Evolutionary conservation across 2,113 vertebrate species (phyloP).

Genomic region (Grus americana): DNA sequence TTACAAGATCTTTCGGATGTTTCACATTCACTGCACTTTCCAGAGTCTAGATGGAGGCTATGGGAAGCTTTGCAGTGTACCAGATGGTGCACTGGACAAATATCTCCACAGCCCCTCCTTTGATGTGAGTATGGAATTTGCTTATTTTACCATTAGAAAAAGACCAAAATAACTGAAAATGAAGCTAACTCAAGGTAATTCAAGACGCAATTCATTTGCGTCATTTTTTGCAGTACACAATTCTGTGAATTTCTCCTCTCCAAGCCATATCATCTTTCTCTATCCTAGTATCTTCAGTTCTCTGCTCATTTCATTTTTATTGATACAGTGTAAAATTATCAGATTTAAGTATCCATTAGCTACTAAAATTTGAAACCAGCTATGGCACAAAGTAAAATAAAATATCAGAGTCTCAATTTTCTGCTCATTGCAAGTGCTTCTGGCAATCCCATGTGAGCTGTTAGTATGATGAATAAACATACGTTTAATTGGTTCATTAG

Average conservation of each 20-base stretch:
- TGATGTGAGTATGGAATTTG: background rate
- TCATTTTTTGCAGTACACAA: background rate
- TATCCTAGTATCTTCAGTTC: background rate
- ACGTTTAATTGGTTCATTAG: constrained; percentile 29
- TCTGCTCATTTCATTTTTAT: background rate
- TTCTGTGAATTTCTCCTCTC: background rate
- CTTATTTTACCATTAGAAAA: background rate
- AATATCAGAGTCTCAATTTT: constrained; percentile 14
- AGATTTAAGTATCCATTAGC: constrained; percentile 17
- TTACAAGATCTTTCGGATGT: background rate
- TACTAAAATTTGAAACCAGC: background rate
- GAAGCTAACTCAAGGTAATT: background rate
- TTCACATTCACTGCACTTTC: background rate
- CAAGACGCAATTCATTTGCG: background rate
- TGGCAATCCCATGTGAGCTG: background rate
- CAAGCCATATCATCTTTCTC: background rate
- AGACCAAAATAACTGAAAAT: background rate
- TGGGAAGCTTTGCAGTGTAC: background rate
- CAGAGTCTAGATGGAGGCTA: background rate
- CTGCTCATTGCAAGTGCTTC: background rate
- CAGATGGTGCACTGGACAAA: background rate
- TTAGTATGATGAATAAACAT: constrained; percentile 55
- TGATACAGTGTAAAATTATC: background rate
- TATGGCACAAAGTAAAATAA: background rate
- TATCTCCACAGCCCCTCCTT: background rate